Evolutionary conservation across 2,888 invertebrate species (phyloP).

Genomic region (Apomyelois bistriatella): DNA sequence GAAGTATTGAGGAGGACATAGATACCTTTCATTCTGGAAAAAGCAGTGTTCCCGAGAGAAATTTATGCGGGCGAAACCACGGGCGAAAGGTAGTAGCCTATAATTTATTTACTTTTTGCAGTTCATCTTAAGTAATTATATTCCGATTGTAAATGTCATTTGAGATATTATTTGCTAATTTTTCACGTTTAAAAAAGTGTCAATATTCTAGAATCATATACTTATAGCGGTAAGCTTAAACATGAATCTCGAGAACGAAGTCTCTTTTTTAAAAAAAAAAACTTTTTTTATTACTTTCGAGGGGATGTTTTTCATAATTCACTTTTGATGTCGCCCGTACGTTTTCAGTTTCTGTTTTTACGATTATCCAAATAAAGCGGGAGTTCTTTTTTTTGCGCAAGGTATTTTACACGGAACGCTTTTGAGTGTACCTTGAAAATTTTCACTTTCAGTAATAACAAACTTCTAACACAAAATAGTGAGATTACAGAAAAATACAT

Average conservation of each 20-base stretch:
- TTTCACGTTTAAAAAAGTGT: too few species aligned
- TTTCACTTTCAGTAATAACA: not conserved
- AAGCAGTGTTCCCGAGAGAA: too few species aligned
- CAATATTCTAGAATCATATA: too few species aligned
- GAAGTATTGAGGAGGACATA: too few species aligned
- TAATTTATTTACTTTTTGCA: too few species aligned
- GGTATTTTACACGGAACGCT: slow-evolving; percentile 8
- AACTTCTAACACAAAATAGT: not conserved
- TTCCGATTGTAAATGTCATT: too few species aligned
- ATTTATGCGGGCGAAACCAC: too few species aligned
- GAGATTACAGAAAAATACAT: not conserved
- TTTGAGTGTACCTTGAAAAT: slow-evolving; percentile 9
- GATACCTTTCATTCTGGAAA: too few species aligned
- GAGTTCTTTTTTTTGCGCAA: slow-evolving; percentile 6
- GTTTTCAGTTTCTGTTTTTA: slow-evolving; percentile 8
- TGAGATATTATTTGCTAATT: too few species aligned
- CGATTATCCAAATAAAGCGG: slow-evolving; percentile 16
- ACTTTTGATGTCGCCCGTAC: slow-evolving; percentile 13
- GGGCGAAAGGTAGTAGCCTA: too few species aligned
- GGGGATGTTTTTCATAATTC: slow-evolving; percentile 9
- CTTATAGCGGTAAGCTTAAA: too few species aligned
- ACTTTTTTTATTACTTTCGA: slow-evolving; percentile 8
- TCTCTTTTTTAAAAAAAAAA: slow-evolving; percentile 1
- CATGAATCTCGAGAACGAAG: not conserved
- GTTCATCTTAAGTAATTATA: too few species aligned